Evolutionary conservation across 92 coral and sea anemone genomes (phyloP).

Genomic region (Parazoanthus atlanticus): DNA sequence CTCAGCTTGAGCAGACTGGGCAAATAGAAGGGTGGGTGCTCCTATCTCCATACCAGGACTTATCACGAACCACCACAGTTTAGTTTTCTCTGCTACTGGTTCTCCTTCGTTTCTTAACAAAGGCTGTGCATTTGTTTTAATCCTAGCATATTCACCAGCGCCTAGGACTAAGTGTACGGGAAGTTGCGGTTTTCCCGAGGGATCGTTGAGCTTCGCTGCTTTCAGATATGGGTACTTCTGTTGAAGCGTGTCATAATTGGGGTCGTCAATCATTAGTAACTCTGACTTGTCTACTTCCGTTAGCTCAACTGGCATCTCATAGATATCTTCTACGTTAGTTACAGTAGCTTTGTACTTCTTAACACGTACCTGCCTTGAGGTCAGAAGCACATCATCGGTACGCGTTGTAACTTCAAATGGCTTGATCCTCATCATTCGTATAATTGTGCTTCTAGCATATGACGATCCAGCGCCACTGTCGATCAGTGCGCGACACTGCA

Average conservation of each 20-base stretch:
- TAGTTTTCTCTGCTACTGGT: slow-evolving; percentile 40
- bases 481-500: neutral
- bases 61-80: slow-evolving; percentile 38
- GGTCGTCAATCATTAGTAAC: slow-evolving; percentile 26
- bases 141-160: no score
- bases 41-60: slow-evolving; percentile 1
- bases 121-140: slow-evolving; percentile 10
- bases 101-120: slow-evolving; percentile 23
- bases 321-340: neutral
- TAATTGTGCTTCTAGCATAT: neutral
- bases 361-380: neutral
- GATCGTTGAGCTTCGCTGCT: slow-evolving; percentile 14
- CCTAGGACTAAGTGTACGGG: slow-evolving; percentile 48
- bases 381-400: neutral
- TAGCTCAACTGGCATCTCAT: slow-evolving; percentile 30
- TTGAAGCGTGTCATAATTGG: slow-evolving; percentile 10
- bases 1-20: slow-evolving; percentile 23
- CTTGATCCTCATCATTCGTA: neutral
- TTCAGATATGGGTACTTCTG: slow-evolving; percentile 15
- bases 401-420: neutral
- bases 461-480: slow-evolving; percentile 22
- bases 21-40: slow-evolving; percentile 25
- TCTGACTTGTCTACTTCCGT: slow-evolving; percentile 27
- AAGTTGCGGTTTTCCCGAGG: slow-evolving; percentile 19
- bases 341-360: neutral